A percentile compares a stretch with the other conserved stretches of the same genome.
These are phyloP conservation scores for Amblyjoppa proteus DNA, from an alignment of 2,888 invertebrate genomes.

Conservation along the genomic window DNA sequence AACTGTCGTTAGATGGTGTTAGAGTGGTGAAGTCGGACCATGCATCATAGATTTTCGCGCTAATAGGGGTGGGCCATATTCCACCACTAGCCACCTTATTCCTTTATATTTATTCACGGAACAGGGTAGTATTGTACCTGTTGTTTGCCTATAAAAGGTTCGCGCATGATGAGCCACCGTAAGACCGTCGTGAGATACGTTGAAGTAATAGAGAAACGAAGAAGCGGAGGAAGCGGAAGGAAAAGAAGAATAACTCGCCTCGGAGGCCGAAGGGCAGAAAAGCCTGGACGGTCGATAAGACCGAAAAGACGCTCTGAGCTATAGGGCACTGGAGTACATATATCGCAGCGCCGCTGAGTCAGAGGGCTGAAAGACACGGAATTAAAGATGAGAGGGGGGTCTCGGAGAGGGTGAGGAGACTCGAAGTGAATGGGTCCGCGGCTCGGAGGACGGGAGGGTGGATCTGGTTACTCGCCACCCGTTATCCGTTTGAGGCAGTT, in stretches of 20 bases:
- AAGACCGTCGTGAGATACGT: conserved; percentile 25
- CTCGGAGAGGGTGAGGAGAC: background rate
- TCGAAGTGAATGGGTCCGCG: conserved; percentile 10
- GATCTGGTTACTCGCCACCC: conserved; percentile 76
- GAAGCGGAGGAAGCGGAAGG: conserved; percentile 3
- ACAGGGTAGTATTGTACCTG: background rate
- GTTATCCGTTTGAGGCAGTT: conserved; percentile 78
- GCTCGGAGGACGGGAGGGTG: conserved; percentile 61
- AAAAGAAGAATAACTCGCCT: background rate
- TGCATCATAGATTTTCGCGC: too few relatives aligned
- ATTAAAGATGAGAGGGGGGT: background rate
- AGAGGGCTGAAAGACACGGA: background rate
- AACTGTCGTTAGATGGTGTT: background rate
- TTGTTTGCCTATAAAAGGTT: background rate
- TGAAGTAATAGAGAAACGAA: conserved; percentile 42
- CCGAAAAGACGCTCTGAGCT: conserved; percentile 71
- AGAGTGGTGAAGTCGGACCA: too few relatives aligned
- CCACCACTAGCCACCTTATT: conserved; percentile 36
- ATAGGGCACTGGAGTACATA: conserved; percentile 11
- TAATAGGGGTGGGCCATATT: too few relatives aligned
- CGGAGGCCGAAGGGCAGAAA: conserved; percentile 59
- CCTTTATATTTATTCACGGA: conserved; percentile 62
- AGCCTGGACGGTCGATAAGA: conserved; percentile 73
- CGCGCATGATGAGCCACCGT: background rate
- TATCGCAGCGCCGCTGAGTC: conserved; percentile 6